Evolutionary conservation across 2,888 invertebrate genomes (phyloP), one percentile per base, ranked within the genome.

Genomic region (Latrodectus elegans): DNA sequence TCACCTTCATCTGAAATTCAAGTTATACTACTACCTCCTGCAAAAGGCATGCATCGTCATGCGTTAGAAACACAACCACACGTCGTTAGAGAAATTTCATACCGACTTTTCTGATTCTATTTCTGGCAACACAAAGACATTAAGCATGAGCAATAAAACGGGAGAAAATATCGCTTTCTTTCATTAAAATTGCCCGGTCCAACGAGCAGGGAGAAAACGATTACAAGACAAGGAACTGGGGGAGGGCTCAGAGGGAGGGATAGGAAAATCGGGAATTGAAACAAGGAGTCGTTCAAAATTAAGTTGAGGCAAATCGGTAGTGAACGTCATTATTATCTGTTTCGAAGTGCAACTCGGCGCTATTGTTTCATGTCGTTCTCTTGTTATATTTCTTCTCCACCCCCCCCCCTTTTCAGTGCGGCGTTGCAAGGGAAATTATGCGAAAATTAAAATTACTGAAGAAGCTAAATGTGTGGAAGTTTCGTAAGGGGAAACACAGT

Each of bases 131-230:
- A 60, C 60, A 60, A 60, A 60, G 60, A n/a, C 60, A 60, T 60
- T 60, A 60, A 60, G 60, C 60, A 60, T 60, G 60, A 60, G 60
- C 60, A 60, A 60, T 60, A 60, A 60, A 60, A 60, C 60, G 60
- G 60, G 60, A 60, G 75, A 76, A 76, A 76, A 55, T 76, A 76
- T 65, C 65, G 26, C 55, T 53, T 78, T 68, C 68, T 78, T 78
- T 78, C 70, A 78, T 78, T 70, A 78, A 78, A 78, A 78, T 70
- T 15, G 70, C 78, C 68, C 55, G 52, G 70, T 53, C 53, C 26
- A 77, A 65, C 38, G 70, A 78, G 55, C 77, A 65, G 52, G 65
- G 67, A 65, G 77, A 77, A 77, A 77, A 67, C 67, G 49, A 78
- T 78, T 53, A 51, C 12, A 9, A 26, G 10, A 52, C 15, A 17